phyloP scores from a whole-genome alignment of 2,113 vertebrate species.

The Meleagris gallopavo region DNA sequence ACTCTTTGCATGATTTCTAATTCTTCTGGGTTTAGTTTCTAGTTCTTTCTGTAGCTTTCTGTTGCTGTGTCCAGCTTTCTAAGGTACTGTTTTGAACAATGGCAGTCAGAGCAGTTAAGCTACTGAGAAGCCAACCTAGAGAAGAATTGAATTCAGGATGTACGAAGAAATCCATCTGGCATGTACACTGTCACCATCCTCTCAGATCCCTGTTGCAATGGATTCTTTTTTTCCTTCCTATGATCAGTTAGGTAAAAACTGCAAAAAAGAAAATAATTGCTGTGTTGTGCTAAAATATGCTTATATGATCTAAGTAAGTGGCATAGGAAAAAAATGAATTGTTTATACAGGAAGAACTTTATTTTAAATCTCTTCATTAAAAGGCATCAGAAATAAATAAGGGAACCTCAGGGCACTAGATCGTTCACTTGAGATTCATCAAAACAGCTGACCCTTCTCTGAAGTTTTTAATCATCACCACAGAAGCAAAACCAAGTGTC shows the following conservation, averaged over 20 bases:
- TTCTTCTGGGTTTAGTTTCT: not conserved
- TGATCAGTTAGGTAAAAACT: not conserved
- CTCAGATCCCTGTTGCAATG: not conserved
- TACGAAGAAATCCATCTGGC: not conserved
- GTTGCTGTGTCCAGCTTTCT: not conserved
- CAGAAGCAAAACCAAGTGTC: not conserved
- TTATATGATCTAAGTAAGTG: not conserved
- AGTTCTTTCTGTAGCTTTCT: not conserved
- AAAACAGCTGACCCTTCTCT: not conserved
- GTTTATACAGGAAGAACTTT: not conserved
- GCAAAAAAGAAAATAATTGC: not conserved
- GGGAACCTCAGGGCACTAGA: not conserved
- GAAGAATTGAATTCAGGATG: not conserved
- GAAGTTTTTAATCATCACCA: not conserved
- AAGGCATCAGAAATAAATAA: not conserved
- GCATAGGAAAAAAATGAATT: fast-evolving
- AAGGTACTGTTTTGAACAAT: not conserved
- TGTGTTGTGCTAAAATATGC: not conserved
- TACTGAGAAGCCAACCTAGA: not conserved
- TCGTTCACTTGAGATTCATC: not conserved
- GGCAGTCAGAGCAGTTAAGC: not conserved
- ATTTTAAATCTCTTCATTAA: not conserved
- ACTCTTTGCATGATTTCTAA: not conserved
- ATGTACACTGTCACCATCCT: fast-evolving
- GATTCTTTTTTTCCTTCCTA: not conserved